Percentiles rank a stretch among this genome's conserved stretches.
phyloP scores from a whole-genome alignment of 2,113 vertebrate genomes.

The Microtus oregoni region DNA sequence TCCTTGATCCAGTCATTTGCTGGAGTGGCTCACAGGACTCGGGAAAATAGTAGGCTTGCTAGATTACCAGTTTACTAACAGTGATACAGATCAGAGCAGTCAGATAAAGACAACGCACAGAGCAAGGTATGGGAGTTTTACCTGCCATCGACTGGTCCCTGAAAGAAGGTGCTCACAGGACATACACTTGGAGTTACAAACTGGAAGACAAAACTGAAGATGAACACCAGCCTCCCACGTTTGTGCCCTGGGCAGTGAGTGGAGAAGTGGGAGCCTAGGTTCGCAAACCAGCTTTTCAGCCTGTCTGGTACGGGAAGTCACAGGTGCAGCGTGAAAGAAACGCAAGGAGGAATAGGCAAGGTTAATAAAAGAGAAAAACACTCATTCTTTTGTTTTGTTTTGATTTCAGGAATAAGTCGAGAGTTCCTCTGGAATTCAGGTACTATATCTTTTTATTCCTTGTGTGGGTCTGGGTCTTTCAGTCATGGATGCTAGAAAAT shows the following conservation, averaged over 20 bases:
- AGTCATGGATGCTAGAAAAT: neutral
- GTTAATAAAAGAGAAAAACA: neutral
- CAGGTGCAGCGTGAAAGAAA: neutral
- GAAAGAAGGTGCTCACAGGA: neutral
- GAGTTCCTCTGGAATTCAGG: neutral
- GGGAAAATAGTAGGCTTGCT: neutral
- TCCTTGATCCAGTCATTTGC: neutral
- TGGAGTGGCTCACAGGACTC: neutral
- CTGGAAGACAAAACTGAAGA: neutral
- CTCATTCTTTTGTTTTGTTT: neutral
- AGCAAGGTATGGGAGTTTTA: no score
- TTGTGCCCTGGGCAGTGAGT: neutral
- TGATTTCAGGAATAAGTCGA: neutral
- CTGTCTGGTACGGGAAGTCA: neutral
- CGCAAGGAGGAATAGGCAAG: neutral
- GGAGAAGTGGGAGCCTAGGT: neutral
- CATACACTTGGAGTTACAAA: neutral
- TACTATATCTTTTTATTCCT: neutral
- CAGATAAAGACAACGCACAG: neutral
- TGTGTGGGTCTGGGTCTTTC: neutral
- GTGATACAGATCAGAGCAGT: neutral
- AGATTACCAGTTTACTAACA: neutral
- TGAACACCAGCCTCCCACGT: neutral
- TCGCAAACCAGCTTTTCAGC: neutral
- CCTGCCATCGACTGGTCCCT: neutral